phyloP scores from a whole-genome alignment of 2,888 invertebrate genomes.

The Chymomyza caudatula region DNA sequence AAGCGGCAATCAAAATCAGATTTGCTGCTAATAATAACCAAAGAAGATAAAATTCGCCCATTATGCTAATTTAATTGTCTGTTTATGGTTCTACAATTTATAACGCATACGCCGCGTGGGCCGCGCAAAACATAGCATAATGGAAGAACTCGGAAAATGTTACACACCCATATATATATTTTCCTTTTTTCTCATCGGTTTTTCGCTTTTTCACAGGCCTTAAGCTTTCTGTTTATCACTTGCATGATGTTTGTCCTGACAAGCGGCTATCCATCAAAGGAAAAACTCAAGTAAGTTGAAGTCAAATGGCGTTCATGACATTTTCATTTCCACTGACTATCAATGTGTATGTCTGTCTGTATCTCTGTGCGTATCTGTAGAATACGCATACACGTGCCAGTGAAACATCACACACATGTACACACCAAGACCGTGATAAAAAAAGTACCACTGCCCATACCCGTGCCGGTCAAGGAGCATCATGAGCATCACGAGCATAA shows the following conservation, averaged over 20 bases:
- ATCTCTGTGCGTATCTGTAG: constrained; percentile 40
- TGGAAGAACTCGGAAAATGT: neutral
- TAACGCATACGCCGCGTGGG: constrained; percentile 17
- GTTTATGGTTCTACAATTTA: constrained; percentile 35
- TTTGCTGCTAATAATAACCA: constrained; percentile 36
- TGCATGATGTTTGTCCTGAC: constrained; percentile 69
- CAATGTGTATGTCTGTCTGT: neutral
- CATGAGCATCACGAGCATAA: constrained; percentile 53
- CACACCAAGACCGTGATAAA: constrained; percentile 78
- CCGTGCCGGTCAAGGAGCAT: constrained; percentile 76
- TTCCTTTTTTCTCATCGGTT: neutral
- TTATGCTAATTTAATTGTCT: constrained; percentile 56
- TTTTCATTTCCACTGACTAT: neutral
- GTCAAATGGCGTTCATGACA: neutral
- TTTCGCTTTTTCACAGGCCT: constrained; percentile 47
- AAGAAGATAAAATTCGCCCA: constrained; percentile 15
- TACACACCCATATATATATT: too few relatives aligned
- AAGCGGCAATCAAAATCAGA: constrained; percentile 41
- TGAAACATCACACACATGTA: constrained; percentile 78
- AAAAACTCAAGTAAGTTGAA: constrained; percentile 74
- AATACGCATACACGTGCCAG: constrained; percentile 77
- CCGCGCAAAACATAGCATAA: neutral
- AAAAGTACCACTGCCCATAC: constrained; percentile 77
- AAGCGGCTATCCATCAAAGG: constrained; percentile 72
- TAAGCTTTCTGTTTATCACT: constrained; percentile 66